A percentile compares a stretch with the other conserved stretches of the same genome.
Evolutionary conservation across 37 sponge, comb jelly and placozoan genomes (phyloP).

Genomic region (Aplysina aerophoba): DNA sequence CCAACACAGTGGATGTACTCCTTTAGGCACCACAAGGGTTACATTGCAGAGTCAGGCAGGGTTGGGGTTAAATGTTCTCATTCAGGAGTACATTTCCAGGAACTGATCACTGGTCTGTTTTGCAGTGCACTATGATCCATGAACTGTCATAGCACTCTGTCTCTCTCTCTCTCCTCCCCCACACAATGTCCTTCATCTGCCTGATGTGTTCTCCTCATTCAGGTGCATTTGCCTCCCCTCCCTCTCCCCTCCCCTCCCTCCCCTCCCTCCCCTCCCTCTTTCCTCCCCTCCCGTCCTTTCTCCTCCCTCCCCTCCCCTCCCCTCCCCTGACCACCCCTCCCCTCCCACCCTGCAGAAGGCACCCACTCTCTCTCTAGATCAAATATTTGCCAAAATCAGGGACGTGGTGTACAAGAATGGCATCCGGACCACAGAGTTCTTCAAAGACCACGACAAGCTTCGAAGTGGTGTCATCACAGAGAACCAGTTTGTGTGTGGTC

Average conservation of each 20-base stretch:
- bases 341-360: neutral
- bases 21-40: no score
- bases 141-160: neutral
- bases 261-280: no score
- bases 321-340: neutral
- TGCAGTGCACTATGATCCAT: no score
- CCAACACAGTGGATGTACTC: no score
- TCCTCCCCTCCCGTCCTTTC: neutral
- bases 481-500: constrained; percentile 91
- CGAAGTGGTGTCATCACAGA: constrained; percentile 89
- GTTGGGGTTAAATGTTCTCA: no score
- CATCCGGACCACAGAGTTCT: constrained; percentile 94
- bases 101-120: no score
- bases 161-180: neutral
- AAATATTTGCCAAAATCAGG: constrained; percentile 40
- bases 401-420: constrained; percentile 89
- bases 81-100: no score
- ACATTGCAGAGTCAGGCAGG: no score
- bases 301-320: neutral
- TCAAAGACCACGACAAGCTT: constrained; percentile 89
- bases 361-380: constrained; percentile 19
- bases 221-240: no score
- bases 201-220: no score
- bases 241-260: no score
- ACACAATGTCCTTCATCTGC: no score